Conservation (phyloP, 2,888 invertebrate species). For the Spilarctia lutea region DNA sequence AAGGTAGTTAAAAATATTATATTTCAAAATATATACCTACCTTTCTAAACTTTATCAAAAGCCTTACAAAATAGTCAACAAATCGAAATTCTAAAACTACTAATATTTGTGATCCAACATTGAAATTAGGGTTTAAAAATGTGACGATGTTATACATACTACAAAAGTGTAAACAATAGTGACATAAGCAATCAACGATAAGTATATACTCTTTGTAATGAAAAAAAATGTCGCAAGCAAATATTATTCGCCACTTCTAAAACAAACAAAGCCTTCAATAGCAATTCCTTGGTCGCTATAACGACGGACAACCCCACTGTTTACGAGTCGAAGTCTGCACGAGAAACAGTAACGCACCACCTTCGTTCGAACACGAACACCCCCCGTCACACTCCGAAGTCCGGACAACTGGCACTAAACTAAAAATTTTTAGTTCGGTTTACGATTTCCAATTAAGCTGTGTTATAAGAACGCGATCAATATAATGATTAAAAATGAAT, state of each 20-base stretch:
- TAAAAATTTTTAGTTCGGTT: conserved; percentile 30
- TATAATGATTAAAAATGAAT: conserved; percentile 27
- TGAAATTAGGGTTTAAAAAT: not conserved
- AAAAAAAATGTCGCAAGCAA: conserved; percentile 17
- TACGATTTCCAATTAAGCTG: conserved; percentile 37
- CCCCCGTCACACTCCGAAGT: conserved; percentile 58
- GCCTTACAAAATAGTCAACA: too few relatives aligned
- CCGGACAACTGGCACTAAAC: conserved; percentile 38
- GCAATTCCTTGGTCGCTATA: conserved; percentile 86
- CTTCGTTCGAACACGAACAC: conserved; percentile 79
- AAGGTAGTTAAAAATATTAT: too few relatives aligned
- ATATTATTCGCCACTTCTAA: conserved; percentile 69
- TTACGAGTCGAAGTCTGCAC: conserved; percentile 84
- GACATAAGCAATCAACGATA: not conserved
- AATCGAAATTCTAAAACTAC: too few relatives aligned
- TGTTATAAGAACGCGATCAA: conserved; percentile 34
- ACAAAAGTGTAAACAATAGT: not conserved
- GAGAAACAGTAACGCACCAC: conserved; percentile 85
- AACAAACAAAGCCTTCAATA: conserved; percentile 67
- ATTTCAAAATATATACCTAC: too few relatives aligned
- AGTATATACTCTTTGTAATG: not conserved
- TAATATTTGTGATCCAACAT: too few relatives aligned
- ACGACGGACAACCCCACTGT: conserved; percentile 85
- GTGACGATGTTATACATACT: not conserved
- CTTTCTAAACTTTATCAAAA: too few relatives aligned